phyloP scores from a whole-genome alignment of 1,140 invertebrate genomes.

The Papilio polyxenes region DNA sequence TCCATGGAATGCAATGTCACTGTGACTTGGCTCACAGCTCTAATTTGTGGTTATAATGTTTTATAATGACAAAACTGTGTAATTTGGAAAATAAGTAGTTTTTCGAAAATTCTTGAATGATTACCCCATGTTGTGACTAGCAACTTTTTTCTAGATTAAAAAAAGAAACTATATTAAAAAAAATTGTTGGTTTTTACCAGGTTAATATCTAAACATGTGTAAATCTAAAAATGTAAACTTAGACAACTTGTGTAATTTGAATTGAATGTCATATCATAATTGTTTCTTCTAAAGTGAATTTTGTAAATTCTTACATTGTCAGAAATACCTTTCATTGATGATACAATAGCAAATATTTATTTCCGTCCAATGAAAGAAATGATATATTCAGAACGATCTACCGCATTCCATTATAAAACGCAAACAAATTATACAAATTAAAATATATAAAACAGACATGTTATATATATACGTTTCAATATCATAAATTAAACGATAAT shows the following conservation, averaged over 20 bases:
- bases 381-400: background rate
- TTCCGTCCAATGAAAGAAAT: background rate
- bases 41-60: background rate
- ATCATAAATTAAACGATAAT: constrained; percentile 12
- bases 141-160: background rate
- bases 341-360: background rate
- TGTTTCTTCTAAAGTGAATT: no score
- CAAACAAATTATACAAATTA: background rate
- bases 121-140: background rate
- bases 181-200: no score
- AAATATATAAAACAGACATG: background rate
- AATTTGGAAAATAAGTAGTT: background rate
- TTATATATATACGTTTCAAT: background rate
- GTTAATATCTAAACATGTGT: no score
- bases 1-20: background rate
- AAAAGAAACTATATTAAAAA: background rate
- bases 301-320: no score
- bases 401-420: background rate
- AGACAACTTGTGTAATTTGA: no score
- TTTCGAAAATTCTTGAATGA: background rate
- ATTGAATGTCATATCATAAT: no score
- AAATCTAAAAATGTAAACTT: no score
- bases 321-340: background rate
- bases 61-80: background rate
- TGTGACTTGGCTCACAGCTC: background rate